Conservation (phyloP, 1,140 invertebrate species). For the Oryzaephilus surinamensis region DNA sequence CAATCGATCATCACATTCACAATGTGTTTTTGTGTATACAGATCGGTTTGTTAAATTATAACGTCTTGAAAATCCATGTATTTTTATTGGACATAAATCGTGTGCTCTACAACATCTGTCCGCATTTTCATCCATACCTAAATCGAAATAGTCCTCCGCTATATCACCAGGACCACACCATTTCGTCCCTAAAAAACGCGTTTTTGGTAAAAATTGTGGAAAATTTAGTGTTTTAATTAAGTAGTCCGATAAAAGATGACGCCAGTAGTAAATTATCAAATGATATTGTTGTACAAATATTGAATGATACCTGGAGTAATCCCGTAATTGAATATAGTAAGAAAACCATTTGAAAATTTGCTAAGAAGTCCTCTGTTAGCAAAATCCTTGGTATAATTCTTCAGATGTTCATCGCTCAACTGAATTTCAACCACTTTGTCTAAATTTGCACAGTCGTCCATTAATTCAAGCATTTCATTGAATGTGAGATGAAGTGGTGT, state of each 20-base stretch:
- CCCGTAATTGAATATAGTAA: no score
- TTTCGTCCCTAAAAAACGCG: conserved; percentile 59
- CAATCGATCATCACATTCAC: conserved; percentile 71
- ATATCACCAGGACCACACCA: conserved; percentile 83
- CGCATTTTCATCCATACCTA: conserved; percentile 57
- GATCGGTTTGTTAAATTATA: conserved; percentile 78
- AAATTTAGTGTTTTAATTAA: background rate
- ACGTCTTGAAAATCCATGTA: conserved; percentile 57
- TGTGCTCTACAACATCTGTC: conserved; percentile 79
- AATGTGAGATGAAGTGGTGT: conserved; percentile 53
- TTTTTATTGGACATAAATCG: conserved; percentile 66
- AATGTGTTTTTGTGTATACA: conserved; percentile 80
- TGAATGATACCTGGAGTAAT: conserved; percentile 57
- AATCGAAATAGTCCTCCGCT: conserved; percentile 69
- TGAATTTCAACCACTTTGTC: conserved; percentile 37
- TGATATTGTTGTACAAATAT: no score
- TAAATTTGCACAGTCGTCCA: conserved; percentile 63
- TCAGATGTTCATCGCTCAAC: conserved; percentile 2
- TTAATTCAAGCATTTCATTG: conserved; percentile 60
- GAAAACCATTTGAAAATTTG: conserved; percentile 52
- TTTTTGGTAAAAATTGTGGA: background rate
- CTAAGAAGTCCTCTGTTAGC: conserved; percentile 38
- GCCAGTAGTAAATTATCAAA: no score
- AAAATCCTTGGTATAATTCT: conserved; percentile 21
- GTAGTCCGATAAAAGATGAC: no score